Evolutionary conservation across 2,888 invertebrate species (phyloP).

Genomic region (Drosophila yooni): DNA sequence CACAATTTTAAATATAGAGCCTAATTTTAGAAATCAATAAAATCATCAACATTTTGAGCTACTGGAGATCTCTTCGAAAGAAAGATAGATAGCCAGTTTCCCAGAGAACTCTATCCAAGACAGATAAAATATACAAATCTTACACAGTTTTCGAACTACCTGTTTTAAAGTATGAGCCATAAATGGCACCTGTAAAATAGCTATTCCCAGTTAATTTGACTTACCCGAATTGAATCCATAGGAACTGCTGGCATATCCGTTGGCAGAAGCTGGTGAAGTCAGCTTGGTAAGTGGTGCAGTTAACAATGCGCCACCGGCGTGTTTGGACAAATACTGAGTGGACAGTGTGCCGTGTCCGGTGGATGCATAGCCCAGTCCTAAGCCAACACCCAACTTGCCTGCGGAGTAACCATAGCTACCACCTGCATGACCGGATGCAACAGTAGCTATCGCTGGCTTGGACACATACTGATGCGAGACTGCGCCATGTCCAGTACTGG

Average conservation of each 20-base stretch:
- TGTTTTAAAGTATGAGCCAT: not conserved
- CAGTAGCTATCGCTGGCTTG: constrained; percentile 60
- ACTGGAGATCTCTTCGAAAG: too few relatives aligned
- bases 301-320: constrained; percentile 8
- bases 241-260: constrained; percentile 49
- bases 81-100: too few relatives aligned
- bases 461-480: constrained; percentile 73
- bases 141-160: too few relatives aligned
- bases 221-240: constrained; percentile 60
- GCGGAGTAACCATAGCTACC: constrained; percentile 40
- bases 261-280: constrained; percentile 36
- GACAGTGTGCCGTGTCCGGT: constrained; percentile 25
- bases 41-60: too few relatives aligned
- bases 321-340: constrained; percentile 20
- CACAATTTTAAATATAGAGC: too few relatives aligned
- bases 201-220: constrained; percentile 11
- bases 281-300: constrained; percentile 49
- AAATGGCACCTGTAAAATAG: not conserved
- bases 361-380: constrained; percentile 20
- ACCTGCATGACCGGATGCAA: constrained; percentile 80
- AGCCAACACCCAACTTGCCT: constrained; percentile 16
- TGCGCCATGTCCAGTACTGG: constrained; percentile 37
- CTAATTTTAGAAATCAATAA: too few relatives aligned
- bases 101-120: too few relatives aligned
- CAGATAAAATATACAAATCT: too few relatives aligned